phyloP scores from a whole-genome alignment of 2,113 vertebrate genomes.

The Picathartes gymnocephalus region DNA sequence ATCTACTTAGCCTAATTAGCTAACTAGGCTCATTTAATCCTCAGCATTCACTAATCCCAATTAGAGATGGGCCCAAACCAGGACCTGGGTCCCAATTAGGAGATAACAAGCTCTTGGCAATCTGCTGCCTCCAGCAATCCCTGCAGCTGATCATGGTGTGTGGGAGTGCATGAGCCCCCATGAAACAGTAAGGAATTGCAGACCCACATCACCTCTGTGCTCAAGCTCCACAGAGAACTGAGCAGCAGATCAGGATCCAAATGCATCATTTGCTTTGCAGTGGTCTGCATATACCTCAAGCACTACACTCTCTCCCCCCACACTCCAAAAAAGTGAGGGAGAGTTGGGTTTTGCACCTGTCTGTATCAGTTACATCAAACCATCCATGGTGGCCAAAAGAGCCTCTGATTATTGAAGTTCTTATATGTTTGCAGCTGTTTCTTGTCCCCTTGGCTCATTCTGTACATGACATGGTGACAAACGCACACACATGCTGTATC shows the following conservation, averaged over 20 bases:
- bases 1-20: background rate
- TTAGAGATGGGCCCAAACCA: background rate
- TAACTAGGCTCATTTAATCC: background rate
- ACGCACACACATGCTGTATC: background rate
- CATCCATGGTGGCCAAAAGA: background rate
- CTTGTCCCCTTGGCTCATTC: background rate
- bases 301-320: rapidly evolving
- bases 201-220: background rate
- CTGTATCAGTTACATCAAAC: background rate
- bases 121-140: background rate
- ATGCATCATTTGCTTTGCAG: background rate
- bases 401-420: background rate
- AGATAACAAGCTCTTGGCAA: background rate
- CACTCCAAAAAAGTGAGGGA: background rate
- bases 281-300: background rate
- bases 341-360: background rate
- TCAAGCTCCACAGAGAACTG: background rate
- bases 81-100: background rate
- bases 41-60: background rate
- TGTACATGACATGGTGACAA: background rate
- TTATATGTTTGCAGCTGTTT: background rate
- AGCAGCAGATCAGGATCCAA: background rate
- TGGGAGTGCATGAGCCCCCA: background rate
- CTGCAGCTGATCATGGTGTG: background rate
- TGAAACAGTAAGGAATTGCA: background rate